Percentiles rank a stretch among this genome's conserved stretches.
These are phyloP conservation scores for Pangasius djambal DNA, from an alignment of 2,797 vertebrate genomes.

Conservation along the genomic window DNA sequence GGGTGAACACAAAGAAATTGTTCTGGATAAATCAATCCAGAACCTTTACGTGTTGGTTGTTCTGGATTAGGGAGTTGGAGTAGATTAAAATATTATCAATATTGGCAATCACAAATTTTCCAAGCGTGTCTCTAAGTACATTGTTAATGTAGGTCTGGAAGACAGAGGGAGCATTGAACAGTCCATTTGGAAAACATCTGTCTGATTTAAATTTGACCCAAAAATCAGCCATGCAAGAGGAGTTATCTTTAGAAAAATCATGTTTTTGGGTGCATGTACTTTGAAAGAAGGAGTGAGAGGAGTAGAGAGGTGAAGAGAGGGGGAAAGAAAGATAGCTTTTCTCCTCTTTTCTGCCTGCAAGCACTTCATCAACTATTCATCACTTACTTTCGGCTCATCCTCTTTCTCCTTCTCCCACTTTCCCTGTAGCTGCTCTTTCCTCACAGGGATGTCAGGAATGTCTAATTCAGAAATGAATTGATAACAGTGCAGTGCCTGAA, in stretches of 20 bases:
- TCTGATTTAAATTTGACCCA: not conserved
- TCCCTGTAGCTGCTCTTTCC: conserved; percentile 38
- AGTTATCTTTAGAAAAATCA: not conserved
- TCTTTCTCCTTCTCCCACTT: conserved; percentile 3
- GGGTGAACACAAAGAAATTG: not conserved
- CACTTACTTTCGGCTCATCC: conserved; percentile 52
- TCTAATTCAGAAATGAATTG: conserved; percentile 61
- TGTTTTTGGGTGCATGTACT: not conserved
- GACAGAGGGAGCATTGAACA: not conserved
- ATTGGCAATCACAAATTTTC: not conserved
- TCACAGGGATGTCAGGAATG: conserved; percentile 56
- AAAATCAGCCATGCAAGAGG: not conserved
- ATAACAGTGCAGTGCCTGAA: conserved; percentile 56
- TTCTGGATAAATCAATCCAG: not conserved
- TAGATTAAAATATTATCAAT: not conserved
- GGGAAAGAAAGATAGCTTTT: conserved; percentile 70
- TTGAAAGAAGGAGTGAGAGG: conserved; percentile 32
- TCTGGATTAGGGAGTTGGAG: not conserved
- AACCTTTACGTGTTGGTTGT: not conserved
- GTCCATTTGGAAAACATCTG: not conserved
- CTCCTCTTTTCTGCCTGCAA: conserved; percentile 71
- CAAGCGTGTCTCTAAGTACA: not conserved
- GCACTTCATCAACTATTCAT: conserved; percentile 65
- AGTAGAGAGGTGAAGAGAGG: conserved; percentile 44
- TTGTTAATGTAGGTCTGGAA: not conserved